These are phyloP conservation scores for Cherax quadricarinatus DNA, from an alignment of 1,140 invertebrate genomes.

Conservation along the genomic window DNA sequence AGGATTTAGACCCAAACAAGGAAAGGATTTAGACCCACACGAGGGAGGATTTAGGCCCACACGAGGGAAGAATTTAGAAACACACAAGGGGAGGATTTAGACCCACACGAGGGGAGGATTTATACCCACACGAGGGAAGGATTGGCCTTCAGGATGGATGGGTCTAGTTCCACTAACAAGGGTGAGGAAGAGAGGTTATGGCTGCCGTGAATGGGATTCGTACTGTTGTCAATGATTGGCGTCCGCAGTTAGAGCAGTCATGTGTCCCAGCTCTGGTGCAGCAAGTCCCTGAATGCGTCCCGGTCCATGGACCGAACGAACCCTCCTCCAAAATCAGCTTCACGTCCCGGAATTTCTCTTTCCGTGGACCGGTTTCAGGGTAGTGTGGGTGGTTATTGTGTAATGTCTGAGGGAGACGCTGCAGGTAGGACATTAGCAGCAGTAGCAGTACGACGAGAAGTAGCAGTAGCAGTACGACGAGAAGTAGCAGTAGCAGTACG, in stretches of 20 bases:
- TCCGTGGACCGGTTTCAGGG: background rate
- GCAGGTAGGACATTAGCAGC: too few species aligned
- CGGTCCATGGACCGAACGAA: background rate
- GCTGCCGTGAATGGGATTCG: background rate
- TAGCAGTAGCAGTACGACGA: background rate
- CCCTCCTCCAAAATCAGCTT: background rate
- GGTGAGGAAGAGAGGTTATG: background rate
- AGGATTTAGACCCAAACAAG: too few species aligned
- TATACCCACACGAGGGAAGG: too few species aligned
- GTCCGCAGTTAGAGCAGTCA: constrained; percentile 10
- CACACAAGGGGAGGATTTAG: too few species aligned
- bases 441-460: too few species aligned
- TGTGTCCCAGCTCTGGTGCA: constrained; percentile 13
- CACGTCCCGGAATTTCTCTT: background rate
- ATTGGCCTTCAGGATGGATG: background rate
- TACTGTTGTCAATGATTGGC: constrained; percentile 29
- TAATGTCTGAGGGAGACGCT: background rate
- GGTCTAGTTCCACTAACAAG: background rate
- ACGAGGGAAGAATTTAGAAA: too few species aligned
- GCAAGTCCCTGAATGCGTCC: background rate
- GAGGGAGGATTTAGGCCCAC: too few species aligned
- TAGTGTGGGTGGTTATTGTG: background rate
- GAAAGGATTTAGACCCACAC: too few species aligned
- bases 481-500: too few species aligned
- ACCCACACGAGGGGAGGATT: too few species aligned